These are phyloP conservation scores for Planococcus citri DNA, from an alignment of 1,140 invertebrate genomes.

Conservation along the genomic window DNA sequence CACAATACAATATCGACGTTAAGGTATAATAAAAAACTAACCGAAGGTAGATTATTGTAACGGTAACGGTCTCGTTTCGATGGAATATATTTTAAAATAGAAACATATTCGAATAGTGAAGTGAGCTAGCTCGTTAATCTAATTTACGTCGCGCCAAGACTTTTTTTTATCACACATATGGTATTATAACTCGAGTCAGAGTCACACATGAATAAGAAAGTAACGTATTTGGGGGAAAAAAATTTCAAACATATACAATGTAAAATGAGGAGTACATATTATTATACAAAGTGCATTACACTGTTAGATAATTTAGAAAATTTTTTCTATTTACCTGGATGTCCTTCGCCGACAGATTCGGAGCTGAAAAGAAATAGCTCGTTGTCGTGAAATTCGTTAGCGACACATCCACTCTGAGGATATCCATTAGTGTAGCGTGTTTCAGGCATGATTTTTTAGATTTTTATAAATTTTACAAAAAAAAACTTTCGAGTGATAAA, in stretches of 20 bases:
- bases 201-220: background rate
- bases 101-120: too few relatives aligned
- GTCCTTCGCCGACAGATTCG: slow-evolving; percentile 97
- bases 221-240: too few relatives aligned
- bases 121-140: background rate
- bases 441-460: slow-evolving; percentile 27
- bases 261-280: too few relatives aligned
- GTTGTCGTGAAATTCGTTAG: slow-evolving; percentile 43
- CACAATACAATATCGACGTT: too few relatives aligned
- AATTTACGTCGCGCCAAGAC: background rate
- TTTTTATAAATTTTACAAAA: slow-evolving; percentile 1
- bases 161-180: slow-evolving; percentile 3
- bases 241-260: too few relatives aligned
- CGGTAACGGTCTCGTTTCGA: too few relatives aligned
- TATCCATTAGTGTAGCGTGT: slow-evolving; percentile 29
- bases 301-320: background rate
- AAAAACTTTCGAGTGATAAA: background rate
- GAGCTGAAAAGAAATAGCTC: slow-evolving; percentile 94
- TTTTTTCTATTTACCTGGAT: slow-evolving; percentile 75
- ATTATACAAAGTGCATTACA: too few relatives aligned
- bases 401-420: slow-evolving; percentile 54
- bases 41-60: too few relatives aligned
- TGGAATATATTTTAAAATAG: too few relatives aligned
- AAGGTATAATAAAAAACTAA: too few relatives aligned
- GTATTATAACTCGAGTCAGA: too few relatives aligned